These are phyloP conservation scores for Apodemia duryi DNA, from an alignment of 2,888 invertebrate genomes.

Conservation along the genomic window DNA sequence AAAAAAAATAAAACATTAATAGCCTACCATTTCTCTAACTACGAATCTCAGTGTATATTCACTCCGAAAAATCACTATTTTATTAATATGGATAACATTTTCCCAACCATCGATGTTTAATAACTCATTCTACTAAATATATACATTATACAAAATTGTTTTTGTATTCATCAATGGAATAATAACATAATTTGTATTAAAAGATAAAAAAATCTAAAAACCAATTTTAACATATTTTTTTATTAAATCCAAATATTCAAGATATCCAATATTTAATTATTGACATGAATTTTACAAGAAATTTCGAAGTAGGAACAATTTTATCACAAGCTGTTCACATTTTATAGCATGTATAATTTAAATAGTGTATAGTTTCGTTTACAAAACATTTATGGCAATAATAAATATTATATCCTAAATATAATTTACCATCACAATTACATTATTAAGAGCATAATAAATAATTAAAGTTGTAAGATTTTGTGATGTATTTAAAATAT, in stretches of 20 bases:
- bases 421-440: conserved; percentile 10
- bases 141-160: conserved; percentile 8
- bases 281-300: background rate
- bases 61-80: background rate
- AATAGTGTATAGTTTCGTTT: background rate
- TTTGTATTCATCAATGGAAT: background rate
- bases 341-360: background rate
- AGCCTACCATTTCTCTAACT: background rate
- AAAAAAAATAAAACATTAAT: background rate
- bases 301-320: conserved; percentile 12
- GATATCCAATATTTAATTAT: background rate
- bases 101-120: background rate
- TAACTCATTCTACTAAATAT: background rate
- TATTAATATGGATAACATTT: background rate
- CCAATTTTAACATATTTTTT: background rate
- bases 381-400: background rate
- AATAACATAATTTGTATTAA: background rate
- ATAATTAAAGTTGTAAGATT: background rate
- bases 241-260: background rate
- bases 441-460: background rate
- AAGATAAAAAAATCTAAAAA: background rate
- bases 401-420: conserved; percentile 5
- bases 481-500: background rate
- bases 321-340: background rate
- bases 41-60: conserved; percentile 4